These are phyloP conservation scores for Pagetopsis macropterus DNA, from an alignment of 2,797 vertebrate species.

Conservation along the genomic window DNA sequence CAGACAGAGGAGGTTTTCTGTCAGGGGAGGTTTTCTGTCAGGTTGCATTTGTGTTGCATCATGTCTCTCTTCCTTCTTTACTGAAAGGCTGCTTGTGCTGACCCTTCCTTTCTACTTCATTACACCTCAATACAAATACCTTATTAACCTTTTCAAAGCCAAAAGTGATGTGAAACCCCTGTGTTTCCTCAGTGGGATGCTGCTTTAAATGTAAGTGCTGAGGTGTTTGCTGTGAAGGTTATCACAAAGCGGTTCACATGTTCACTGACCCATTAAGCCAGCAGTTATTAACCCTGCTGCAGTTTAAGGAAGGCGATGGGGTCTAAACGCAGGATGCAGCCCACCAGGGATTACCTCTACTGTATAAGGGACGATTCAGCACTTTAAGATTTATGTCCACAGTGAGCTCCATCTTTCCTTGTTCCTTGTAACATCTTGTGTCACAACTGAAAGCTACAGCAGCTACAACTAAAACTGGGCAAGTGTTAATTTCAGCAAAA, in stretches of 20 bases:
- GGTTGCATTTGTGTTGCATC: slow-evolving; percentile 77
- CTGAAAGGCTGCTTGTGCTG: slow-evolving; percentile 40
- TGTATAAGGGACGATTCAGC: background rate
- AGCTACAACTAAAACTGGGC: background rate
- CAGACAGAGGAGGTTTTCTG: slow-evolving; percentile 54
- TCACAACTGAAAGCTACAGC: background rate
- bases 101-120: slow-evolving; percentile 37
- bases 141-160: slow-evolving; percentile 51
- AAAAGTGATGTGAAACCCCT: slow-evolving; percentile 8
- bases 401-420: background rate
- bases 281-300: slow-evolving; percentile 14
- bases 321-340: background rate
- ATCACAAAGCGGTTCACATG: slow-evolving; percentile 9
- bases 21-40: slow-evolving; percentile 66
- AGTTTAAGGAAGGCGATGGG: slow-evolving; percentile 5
- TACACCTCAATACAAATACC: slow-evolving; percentile 37
- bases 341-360: background rate
- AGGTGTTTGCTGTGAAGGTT: slow-evolving; percentile 6
- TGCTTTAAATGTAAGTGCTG: slow-evolving; percentile 16
- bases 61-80: slow-evolving; percentile 58
- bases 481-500: background rate
- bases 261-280: slow-evolving; percentile 24
- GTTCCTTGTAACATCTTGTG: background rate
- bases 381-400: background rate
- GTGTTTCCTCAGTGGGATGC: slow-evolving; percentile 18